Base-by-base conservation (phyloP, 2,797 vertebrate genomes). In the Antennarius maculatus region DNA sequence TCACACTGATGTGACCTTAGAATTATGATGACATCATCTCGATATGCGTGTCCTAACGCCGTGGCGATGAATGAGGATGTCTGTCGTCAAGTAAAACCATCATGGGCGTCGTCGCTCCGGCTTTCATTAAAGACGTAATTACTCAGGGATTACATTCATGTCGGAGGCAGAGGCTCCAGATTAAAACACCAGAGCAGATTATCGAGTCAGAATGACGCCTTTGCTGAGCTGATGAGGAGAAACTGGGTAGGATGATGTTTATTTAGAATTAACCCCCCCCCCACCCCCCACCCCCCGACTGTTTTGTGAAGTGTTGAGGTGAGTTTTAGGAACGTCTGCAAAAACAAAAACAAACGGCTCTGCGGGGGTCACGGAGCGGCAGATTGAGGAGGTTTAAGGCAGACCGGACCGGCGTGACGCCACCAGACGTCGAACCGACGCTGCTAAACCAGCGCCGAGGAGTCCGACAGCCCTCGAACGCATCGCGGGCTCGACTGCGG, bases 341-440 rank as follows among this genome's bases (percentile, higher is more conserved):
- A 7, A 17, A 14, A 61, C 37, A 28, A 45, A 50, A 27, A 6
- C 15, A 39, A 31, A 1, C 9, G 29, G 17, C 18, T 47, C 18
- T 1, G 0, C 23, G 34, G 39, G 10, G 52, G 54, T 7, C 43
- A 43, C 34, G 2, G 34, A 53, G 73, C 28, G 0, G 64, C 83
- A 80, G 72, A 76, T 29, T 69, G 80, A 69, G 72, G 69, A 71
- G 77, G 77, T 68, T 53, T 14, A 27, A 18, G 68, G 68, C 60
- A 2, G 43, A 9, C 58, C 0, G 61, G 54, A 54, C 8, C 31
- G 31, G 7, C 5, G 23, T 57, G 70, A 70, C 59, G 70, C 66
- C 28, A 51, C 14, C n/a, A 0, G 4, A 48, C n/a, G 54, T 39
- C 37, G 7, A 39, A 39, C 10, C 31, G 31, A 8, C 10, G 37